Conservation (phyloP, 2,113 vertebrate species). For the Triplophysa dalaica region DNA sequence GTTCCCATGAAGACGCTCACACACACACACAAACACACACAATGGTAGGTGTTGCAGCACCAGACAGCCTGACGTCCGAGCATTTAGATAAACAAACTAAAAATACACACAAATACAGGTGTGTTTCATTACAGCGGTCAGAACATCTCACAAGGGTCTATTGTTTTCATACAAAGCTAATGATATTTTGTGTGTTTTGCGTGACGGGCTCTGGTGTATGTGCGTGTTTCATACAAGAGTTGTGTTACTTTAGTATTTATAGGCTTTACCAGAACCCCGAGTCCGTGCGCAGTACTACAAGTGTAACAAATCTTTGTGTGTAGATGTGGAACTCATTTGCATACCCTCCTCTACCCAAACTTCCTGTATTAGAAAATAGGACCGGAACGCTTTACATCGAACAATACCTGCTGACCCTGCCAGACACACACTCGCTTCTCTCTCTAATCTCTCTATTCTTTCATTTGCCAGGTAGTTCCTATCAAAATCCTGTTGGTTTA, state of each 20-base stretch:
- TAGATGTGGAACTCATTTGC: constrained; percentile 11
- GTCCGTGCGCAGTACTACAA: neutral
- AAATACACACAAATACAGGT: constrained; percentile 64
- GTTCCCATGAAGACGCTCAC: constrained; percentile 32
- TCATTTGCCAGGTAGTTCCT: constrained; percentile 9
- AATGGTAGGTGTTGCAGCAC: constrained; percentile 72
- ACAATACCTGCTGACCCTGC: constrained; percentile 57
- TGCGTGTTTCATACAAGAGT: constrained; percentile 24
- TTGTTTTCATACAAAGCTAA: neutral
- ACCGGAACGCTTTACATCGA: constrained; percentile 32
- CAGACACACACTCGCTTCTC: constrained; percentile 34
- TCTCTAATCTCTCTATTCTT: constrained; percentile 30
- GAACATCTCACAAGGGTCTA: neutral
- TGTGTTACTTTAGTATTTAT: neutral
- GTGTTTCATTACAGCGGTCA: constrained; percentile 19
- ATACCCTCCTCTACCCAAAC: constrained; percentile 26
- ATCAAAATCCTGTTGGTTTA: constrained; percentile 17
- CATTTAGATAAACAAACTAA: constrained; percentile 75
- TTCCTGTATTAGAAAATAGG: constrained; percentile 35
- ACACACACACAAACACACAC: constrained; percentile 57
- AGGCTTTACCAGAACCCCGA: neutral
- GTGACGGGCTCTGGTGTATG: constrained; percentile 2
- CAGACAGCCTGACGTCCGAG: constrained; percentile 73
- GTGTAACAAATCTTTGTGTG: neutral
- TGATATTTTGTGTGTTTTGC: constrained; percentile 36